Evolutionary conservation across 2,113 vertebrate species (phyloP).

Genomic region (Zosterops pallidus): DNA sequence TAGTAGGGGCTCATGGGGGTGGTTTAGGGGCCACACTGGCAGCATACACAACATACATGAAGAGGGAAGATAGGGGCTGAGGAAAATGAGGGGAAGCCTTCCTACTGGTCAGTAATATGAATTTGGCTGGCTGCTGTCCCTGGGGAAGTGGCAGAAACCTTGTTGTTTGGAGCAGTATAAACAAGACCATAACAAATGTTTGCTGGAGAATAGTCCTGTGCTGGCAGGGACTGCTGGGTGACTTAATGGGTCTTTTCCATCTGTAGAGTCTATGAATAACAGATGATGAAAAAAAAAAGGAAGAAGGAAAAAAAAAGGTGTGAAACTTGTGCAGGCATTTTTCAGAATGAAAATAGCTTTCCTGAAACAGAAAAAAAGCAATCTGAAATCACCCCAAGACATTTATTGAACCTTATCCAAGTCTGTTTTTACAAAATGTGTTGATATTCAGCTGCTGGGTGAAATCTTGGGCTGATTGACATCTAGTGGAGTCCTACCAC

Average conservation of each 20-base stretch:
- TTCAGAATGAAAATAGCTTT: neutral
- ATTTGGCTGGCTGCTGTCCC: neutral
- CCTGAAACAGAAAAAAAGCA: neutral
- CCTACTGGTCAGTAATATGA: neutral
- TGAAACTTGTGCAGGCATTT: neutral
- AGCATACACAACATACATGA: neutral
- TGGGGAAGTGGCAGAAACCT: conserved; percentile 4
- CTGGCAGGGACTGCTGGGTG: neutral
- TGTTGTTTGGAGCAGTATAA: conserved; percentile 25
- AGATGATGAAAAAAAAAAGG: neutral
- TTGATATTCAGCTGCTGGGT: neutral
- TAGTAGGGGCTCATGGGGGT: accelerated
- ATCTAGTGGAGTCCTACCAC: neutral
- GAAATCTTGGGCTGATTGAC: neutral
- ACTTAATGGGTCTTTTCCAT: conserved; percentile 27
- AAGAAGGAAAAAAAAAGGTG: neutral
- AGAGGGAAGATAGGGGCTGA: neutral
- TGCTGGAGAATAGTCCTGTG: neutral
- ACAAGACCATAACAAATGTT: conserved; percentile 26
- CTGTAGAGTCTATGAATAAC: neutral
- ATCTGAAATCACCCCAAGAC: neutral
- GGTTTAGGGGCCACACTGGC: neutral
- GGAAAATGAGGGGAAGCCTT: neutral
- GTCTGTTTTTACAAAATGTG: neutral
- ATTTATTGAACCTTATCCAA: neutral